phyloP scores from a whole-genome alignment of 2,113 vertebrate genomes.

The Myotis brandtii region DNA sequence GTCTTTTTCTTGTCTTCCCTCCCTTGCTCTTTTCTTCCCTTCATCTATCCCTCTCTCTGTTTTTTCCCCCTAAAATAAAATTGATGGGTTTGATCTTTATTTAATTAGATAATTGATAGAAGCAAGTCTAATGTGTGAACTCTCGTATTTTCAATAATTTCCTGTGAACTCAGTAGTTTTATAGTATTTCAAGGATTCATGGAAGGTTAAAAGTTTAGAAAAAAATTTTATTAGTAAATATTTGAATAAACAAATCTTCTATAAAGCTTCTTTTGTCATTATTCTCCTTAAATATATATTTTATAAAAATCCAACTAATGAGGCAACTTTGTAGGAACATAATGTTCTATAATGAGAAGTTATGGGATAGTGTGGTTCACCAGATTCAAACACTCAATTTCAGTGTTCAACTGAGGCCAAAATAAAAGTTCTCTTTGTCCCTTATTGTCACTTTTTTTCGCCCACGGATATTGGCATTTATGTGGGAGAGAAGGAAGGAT shows the following conservation, averaged over 20 bases:
- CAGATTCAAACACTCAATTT: conserved; percentile 82
- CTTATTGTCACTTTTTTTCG: conserved; percentile 49
- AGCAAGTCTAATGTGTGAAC: not conserved
- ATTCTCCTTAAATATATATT: not conserved
- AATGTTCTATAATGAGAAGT: conserved; percentile 1
- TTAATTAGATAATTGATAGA: not conserved
- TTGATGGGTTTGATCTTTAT: not conserved
- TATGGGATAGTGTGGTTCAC: not conserved
- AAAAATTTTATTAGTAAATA: not conserved
- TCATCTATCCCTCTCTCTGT: not conserved
- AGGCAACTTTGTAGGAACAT: not conserved
- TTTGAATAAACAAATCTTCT: not conserved
- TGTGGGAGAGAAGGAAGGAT: conserved; percentile 67
- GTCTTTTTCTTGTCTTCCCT: not conserved
- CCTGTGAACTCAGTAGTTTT: not conserved
- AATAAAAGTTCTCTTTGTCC: conserved; percentile 83
- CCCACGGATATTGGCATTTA: conserved; percentile 69
- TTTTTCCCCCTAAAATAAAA: not conserved
- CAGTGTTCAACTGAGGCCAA: conserved; percentile 52
- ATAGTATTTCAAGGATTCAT: not conserved
- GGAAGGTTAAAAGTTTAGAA: conserved; percentile 4
- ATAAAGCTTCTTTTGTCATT: conserved; percentile 30
- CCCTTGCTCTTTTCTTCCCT: not conserved
- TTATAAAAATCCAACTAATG: not conserved
- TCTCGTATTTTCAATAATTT: not conserved